phyloP scores from a whole-genome alignment of 1,140 invertebrate genomes.

The Vollenhovia emeryi region DNA sequence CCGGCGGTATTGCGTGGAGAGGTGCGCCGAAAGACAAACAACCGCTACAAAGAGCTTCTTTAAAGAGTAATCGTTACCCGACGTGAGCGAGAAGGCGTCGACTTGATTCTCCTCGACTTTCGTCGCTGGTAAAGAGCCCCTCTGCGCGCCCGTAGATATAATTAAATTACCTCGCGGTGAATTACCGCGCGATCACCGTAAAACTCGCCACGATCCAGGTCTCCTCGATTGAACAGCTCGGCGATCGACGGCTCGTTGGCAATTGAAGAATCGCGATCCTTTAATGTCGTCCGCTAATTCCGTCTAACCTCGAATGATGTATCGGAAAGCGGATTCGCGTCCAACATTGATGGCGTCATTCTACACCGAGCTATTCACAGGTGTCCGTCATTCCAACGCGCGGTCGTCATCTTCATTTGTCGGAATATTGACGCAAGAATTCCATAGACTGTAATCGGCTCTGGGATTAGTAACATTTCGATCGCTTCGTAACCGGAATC shows the following conservation, averaged over 20 bases:
- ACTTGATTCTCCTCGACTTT: neutral
- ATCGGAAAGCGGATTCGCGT: slow-evolving; percentile 33
- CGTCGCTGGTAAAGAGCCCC: neutral
- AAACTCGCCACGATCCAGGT: neutral
- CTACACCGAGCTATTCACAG: slow-evolving; percentile 29
- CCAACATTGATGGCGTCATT: slow-evolving; percentile 38
- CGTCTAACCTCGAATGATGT: slow-evolving; percentile 1
- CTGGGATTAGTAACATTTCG: slow-evolving; percentile 53
- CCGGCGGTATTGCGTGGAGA: neutral
- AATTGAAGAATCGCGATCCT: neutral
- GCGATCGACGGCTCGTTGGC: neutral
- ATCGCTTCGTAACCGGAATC: slow-evolving; percentile 48
- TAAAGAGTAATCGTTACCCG: slow-evolving; percentile 48
- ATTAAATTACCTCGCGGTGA: slow-evolving; percentile 21
- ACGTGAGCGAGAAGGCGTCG: slow-evolving; percentile 17
- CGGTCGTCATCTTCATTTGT: slow-evolving; percentile 42
- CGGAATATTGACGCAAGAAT: slow-evolving; percentile 63
- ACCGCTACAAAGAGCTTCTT: slow-evolving; percentile 64
- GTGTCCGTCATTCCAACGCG: slow-evolving; percentile 18
- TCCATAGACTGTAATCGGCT: slow-evolving; percentile 54
- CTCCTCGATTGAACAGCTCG: neutral
- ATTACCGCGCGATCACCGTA: neutral
- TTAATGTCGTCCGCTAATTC: slow-evolving; percentile 7
- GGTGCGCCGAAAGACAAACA: slow-evolving; percentile 40
- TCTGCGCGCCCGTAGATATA: neutral